Conservation (phyloP, 2,888 invertebrate genomes). For the Xestobium rufovillosum region DNA sequence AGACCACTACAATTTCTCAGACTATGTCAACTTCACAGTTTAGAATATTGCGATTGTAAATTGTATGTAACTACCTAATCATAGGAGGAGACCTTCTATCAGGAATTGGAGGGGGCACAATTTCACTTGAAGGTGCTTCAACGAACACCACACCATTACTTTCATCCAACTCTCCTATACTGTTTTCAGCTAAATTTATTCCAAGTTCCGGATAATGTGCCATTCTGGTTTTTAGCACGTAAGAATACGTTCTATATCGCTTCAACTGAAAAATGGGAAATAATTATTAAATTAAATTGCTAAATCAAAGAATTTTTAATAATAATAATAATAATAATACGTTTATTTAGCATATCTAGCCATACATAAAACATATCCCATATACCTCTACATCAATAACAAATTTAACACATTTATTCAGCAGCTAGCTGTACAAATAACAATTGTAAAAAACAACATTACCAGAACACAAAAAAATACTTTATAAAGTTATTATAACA, state of each 20-base stretch:
- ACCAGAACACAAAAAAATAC: no score
- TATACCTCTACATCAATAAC: no score
- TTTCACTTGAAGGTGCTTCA: slow-evolving; percentile 32
- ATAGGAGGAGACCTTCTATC: slow-evolving; percentile 48
- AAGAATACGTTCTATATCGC: slow-evolving; percentile 75
- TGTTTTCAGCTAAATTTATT: slow-evolving; percentile 49
- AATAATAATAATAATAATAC: no score
- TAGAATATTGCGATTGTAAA: slow-evolving; percentile 56
- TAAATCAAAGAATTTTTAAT: slow-evolving; percentile 1
- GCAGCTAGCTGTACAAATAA: no score
- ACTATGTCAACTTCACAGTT: slow-evolving; percentile 57
- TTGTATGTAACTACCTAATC: slow-evolving; percentile 66
- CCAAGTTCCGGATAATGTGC: slow-evolving; percentile 49
- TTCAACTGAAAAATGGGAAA: slow-evolving; percentile 54
- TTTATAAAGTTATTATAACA: no score
- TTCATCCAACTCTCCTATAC: slow-evolving; percentile 52
- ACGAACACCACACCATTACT: slow-evolving; percentile 32
- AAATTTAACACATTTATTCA: no score
- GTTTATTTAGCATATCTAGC: no score
- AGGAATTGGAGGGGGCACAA: slow-evolving; percentile 53
- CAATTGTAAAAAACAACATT: no score
- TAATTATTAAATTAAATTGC: slow-evolving; percentile 7
- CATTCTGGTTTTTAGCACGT: slow-evolving; percentile 64
- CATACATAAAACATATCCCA: no score
- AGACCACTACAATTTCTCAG: slow-evolving; percentile 76